A percentile compares a stretch with the other conserved stretches of the same genome.
Evolutionary conservation across 2,888 invertebrate species (phyloP).

Genomic region (Papilio demoleus): DNA sequence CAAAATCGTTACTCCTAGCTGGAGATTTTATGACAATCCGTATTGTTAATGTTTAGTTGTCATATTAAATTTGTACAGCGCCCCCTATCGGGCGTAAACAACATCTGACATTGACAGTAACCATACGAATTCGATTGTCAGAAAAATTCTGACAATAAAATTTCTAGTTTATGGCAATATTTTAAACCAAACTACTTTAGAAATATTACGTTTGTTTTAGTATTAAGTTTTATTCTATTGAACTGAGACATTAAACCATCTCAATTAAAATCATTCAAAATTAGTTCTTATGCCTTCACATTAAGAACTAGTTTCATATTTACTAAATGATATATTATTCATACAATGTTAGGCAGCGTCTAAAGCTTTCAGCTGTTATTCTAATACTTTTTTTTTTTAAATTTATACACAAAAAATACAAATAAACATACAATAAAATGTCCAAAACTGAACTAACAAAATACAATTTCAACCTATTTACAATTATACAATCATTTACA

Average conservation of each 20-base stretch:
- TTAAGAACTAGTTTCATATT: conserved; percentile 13
- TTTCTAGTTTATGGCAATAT: conserved; percentile 1
- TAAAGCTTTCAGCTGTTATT: conserved; percentile 16
- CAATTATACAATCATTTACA: conserved; percentile 6
- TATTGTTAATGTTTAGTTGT: no score
- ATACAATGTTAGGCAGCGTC: not conserved
- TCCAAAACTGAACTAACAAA: conserved; percentile 2
- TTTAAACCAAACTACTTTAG: not conserved
- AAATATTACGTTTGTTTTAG: conserved; percentile 7
- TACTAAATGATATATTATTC: not conserved
- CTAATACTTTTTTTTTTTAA: not conserved
- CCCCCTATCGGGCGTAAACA: no score
- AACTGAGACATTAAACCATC: not conserved
- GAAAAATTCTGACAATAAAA: no score
- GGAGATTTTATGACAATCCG: no score
- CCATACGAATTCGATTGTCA: no score
- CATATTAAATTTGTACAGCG: no score
- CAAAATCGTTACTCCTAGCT: no score
- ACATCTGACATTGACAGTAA: no score
- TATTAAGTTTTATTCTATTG: not conserved
- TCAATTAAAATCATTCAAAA: not conserved
- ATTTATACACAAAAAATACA: conserved; percentile 11
- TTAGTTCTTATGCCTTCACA: not conserved
- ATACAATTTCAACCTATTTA: conserved; percentile 13
- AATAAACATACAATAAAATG: conserved; percentile 19